These are phyloP conservation scores for Ptiloglossa arizonensis DNA, from an alignment of 1,140 invertebrate genomes.

Conservation along the genomic window DNA sequence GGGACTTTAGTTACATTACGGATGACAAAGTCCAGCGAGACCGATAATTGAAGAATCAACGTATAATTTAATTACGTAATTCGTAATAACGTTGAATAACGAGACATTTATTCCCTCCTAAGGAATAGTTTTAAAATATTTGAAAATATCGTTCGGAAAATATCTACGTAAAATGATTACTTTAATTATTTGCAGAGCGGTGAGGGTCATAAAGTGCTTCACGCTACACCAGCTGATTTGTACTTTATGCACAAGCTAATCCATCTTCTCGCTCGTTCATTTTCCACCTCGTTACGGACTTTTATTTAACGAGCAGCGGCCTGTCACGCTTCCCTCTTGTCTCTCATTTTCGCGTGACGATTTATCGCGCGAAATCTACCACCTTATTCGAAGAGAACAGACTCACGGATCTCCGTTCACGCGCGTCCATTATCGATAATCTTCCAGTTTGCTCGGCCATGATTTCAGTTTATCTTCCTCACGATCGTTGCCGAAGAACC, in stretches of 20 bases:
- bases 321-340: constrained; percentile 3
- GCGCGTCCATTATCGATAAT: neutral
- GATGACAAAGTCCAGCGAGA: no score
- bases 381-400: neutral
- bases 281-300: constrained; percentile 29
- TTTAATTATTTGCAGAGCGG: no score
- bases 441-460: neutral
- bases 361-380: neutral
- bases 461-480: constrained; percentile 2
- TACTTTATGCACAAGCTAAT: constrained; percentile 1
- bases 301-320: constrained; percentile 27
- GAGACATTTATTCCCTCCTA: no score
- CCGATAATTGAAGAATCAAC: no score
- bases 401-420: neutral
- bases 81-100: no score
- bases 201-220: no score
- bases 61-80: no score
- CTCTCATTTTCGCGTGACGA: neutral
- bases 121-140: no score
- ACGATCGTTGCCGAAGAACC: neutral
- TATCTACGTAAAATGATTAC: no score
- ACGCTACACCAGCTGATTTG: neutral
- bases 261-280: constrained; percentile 9
- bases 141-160: no score
- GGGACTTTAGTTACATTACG: no score